A percentile compares a stretch with the other conserved stretches of the same genome.
These are phyloP conservation scores for Microchirus variegatus DNA, from an alignment of 2,797 vertebrate genomes.

Conservation along the genomic window DNA sequence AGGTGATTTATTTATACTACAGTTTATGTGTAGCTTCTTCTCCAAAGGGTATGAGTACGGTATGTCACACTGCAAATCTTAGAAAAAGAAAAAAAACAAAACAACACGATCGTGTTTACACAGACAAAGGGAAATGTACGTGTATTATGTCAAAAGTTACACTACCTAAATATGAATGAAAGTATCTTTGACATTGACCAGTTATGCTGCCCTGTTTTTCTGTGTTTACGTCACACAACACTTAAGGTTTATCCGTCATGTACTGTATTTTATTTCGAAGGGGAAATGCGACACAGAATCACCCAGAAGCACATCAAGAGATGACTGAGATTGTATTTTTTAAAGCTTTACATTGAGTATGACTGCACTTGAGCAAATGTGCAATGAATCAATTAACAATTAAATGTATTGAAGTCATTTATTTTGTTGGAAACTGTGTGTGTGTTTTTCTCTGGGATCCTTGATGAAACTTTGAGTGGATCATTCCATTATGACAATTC, in stretches of 20 bases:
- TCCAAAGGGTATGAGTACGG: slow-evolving; percentile 26
- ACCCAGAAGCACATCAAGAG: slow-evolving; percentile 73
- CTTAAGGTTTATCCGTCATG: slow-evolving; percentile 65
- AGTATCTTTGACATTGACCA: slow-evolving; percentile 71
- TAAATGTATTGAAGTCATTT: slow-evolving; percentile 78
- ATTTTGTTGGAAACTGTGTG: slow-evolving; percentile 28
- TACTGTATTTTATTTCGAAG: slow-evolving; percentile 69
- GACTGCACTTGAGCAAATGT: slow-evolving; percentile 73
- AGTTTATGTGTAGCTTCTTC: slow-evolving; percentile 24
- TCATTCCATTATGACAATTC: background rate
- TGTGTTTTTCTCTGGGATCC: slow-evolving; percentile 18
- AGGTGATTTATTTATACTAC: slow-evolving; percentile 27
- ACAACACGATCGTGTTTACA: slow-evolving; percentile 65
- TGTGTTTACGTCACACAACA: slow-evolving; percentile 69
- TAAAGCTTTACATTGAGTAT: slow-evolving; percentile 82
- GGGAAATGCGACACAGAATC: slow-evolving; percentile 41
- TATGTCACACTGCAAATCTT: slow-evolving; percentile 36
- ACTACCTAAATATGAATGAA: slow-evolving; percentile 80
- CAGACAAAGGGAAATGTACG: slow-evolving; percentile 70
- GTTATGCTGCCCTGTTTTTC: slow-evolving; percentile 76
- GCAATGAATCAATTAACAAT: slow-evolving; percentile 75
- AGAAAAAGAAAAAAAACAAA: slow-evolving; percentile 20
- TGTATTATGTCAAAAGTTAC: slow-evolving; percentile 66
- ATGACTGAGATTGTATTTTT: slow-evolving; percentile 85
- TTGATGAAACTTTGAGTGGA: too few species aligned